Percentiles rank a stretch among this genome's conserved stretches.
Evolutionary conservation across 2,113 vertebrate species (phyloP).

Genomic region (Chlorodrepanis virens): DNA sequence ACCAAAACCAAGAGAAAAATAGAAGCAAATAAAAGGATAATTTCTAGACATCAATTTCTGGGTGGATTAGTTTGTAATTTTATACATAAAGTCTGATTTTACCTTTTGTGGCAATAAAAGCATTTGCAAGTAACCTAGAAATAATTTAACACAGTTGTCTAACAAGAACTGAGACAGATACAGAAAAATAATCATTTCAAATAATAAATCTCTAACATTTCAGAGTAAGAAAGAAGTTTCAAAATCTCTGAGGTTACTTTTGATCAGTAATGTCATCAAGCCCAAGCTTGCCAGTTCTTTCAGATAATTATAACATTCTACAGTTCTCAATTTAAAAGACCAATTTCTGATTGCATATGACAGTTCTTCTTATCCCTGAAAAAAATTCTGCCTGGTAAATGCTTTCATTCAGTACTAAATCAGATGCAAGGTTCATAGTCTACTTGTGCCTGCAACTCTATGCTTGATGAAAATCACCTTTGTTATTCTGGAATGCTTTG

Average conservation of each 20-base stretch:
- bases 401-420: neutral
- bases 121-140: neutral
- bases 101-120: neutral
- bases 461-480: neutral
- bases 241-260: neutral
- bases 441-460: neutral
- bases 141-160: neutral
- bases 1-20: neutral
- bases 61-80: rapidly evolving
- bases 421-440: neutral
- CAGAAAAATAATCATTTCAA: neutral
- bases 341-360: neutral
- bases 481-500: neutral
- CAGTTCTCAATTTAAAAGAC: neutral
- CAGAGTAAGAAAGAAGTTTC: neutral
- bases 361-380: neutral
- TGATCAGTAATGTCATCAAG: neutral
- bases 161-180: neutral
- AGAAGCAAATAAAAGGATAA: neutral
- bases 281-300: neutral
- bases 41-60: neutral
- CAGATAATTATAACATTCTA: neutral
- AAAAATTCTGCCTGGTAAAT: neutral
- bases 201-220: neutral
- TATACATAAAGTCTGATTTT: neutral